phyloP scores from a whole-genome alignment of 2,888 invertebrate genomes.

The Apotomis capreana region DNA sequence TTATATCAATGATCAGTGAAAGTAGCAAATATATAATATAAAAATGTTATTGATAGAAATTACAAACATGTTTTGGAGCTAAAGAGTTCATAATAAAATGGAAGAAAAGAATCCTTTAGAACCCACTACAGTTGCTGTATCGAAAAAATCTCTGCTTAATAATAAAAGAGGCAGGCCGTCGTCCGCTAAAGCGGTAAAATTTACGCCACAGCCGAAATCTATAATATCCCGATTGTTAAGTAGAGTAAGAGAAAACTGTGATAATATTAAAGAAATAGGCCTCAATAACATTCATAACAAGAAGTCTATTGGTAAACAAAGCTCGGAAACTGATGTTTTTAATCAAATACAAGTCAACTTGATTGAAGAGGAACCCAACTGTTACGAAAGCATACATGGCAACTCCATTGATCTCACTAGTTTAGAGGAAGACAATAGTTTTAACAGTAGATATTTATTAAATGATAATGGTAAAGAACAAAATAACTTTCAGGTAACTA shows the following conservation, averaged over 20 bases:
- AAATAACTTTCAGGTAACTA: slow-evolving; percentile 17
- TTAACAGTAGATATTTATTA: slow-evolving; percentile 1
- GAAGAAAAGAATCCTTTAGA: slow-evolving; percentile 60
- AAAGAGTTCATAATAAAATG: slow-evolving; percentile 36
- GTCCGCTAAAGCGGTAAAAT: slow-evolving; percentile 55
- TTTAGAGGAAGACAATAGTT: slow-evolving; percentile 9
- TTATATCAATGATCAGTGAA: no score
- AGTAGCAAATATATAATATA: no score
- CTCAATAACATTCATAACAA: neutral
- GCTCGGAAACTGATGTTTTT: neutral
- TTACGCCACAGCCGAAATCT: slow-evolving; percentile 69
- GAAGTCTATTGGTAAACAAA: neutral
- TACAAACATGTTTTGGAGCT: no score
- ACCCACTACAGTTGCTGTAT: slow-evolving; percentile 28
- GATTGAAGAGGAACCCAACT: neutral
- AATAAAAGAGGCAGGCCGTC: slow-evolving; percentile 66
- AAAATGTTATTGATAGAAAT: no score
- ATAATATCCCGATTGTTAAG: slow-evolving; percentile 63
- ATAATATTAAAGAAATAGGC: slow-evolving; percentile 16
- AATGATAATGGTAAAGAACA: slow-evolving; percentile 2
- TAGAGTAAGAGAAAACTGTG: slow-evolving; percentile 48
- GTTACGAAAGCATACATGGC: slow-evolving; percentile 5
- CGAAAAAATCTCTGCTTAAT: slow-evolving; percentile 42
- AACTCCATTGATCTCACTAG: slow-evolving; percentile 11
- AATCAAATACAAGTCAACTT: neutral